Conservation (phyloP, 2,797 vertebrate genomes). For the Thalassophryne amazonica region DNA sequence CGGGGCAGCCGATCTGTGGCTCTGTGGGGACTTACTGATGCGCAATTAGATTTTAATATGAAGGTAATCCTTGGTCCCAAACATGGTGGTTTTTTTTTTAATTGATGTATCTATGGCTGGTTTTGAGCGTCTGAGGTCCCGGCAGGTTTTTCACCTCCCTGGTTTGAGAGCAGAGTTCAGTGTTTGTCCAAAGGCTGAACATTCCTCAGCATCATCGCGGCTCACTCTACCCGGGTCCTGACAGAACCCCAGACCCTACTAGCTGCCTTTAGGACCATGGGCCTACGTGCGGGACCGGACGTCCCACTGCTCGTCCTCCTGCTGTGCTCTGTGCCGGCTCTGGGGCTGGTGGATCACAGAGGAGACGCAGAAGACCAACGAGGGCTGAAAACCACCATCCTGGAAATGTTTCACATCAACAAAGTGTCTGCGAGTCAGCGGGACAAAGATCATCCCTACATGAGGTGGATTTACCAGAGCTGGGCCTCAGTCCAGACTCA, state of each 20-base stretch:
- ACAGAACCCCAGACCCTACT: too few species aligned
- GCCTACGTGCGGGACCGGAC: too few species aligned
- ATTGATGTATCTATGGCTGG: too few species aligned
- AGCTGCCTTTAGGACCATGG: too few species aligned
- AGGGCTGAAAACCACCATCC: conserved; percentile 62
- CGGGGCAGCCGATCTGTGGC: too few species aligned
- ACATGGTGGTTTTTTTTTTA: too few species aligned
- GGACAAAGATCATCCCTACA: conserved; percentile 75
- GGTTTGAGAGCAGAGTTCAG: too few species aligned
- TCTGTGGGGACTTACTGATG: too few species aligned
- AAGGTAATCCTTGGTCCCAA: too few species aligned
- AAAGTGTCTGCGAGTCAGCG: conserved; percentile 66
- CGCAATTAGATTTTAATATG: too few species aligned
- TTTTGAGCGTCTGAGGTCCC: too few species aligned
- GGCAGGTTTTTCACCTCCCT: too few species aligned
- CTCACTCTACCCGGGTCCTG: conserved; percentile 66
- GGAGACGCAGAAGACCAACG: conserved; percentile 26
- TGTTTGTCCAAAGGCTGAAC: conserved; percentile 62
- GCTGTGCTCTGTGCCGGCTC: conserved; percentile 10
- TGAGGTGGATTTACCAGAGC: conserved; percentile 70
- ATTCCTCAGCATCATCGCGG: conserved; percentile 69
- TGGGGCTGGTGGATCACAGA: conserved; percentile 32
- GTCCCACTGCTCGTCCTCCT: conserved; percentile 10
- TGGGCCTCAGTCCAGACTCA: conserved; percentile 56
- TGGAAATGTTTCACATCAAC: conserved; percentile 79